Conservation (phyloP, 2,888 invertebrate species). For the Drosophila meridiana region DNA sequence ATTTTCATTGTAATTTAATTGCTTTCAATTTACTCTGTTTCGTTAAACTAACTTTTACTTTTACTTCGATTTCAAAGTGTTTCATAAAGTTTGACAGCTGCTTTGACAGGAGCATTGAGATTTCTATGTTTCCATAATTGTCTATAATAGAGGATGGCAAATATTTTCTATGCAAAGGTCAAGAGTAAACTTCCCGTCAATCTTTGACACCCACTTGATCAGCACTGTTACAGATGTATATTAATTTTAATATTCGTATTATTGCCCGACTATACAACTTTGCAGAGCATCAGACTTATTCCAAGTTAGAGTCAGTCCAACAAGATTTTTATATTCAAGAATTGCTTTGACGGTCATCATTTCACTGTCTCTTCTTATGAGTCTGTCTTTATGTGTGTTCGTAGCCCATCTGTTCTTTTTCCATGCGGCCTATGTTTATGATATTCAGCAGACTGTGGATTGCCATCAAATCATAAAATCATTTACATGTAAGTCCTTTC, state of each 20-base stretch:
- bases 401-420: conserved; percentile 48
- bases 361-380: not conserved
- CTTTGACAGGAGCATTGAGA: too few relatives aligned
- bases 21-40: too few relatives aligned
- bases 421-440: conserved; percentile 34
- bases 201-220: not conserved
- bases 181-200: not conserved
- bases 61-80: too few relatives aligned
- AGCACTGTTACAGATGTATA: not conserved
- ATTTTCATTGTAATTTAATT: too few relatives aligned
- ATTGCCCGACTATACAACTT: not conserved
- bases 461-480: conserved; percentile 46
- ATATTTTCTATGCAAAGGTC: not conserved
- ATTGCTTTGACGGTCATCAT: not conserved
- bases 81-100: too few relatives aligned
- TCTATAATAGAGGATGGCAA: too few relatives aligned
- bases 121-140: too few relatives aligned
- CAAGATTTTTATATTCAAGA: not conserved
- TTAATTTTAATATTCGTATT: not conserved
- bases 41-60: too few relatives aligned
- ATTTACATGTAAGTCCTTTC: conserved; percentile 52
- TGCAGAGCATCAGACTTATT: not conserved
- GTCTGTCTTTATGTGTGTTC: not conserved
- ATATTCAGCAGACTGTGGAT: not conserved
- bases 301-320: not conserved